A percentile compares a stretch with the other conserved stretches of the same genome.
phyloP scores from a whole-genome alignment of 2,113 vertebrate genomes.

The Penelope pileata region DNA sequence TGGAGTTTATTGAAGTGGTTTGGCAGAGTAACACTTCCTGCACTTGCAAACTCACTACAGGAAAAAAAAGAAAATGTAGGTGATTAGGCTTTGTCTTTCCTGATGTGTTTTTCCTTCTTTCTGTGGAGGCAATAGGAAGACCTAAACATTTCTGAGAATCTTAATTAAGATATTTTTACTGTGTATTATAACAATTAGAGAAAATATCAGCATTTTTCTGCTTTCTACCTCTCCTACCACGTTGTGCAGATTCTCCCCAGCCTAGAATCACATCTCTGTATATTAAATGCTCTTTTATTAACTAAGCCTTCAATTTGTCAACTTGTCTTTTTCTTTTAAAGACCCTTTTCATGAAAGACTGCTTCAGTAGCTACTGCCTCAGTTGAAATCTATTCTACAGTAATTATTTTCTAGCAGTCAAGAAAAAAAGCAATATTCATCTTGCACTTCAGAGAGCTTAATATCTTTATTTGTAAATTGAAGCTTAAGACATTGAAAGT shows the following conservation, averaged over 20 bases:
- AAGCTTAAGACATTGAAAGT: not conserved
- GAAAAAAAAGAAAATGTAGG: not conserved
- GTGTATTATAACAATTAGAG: not conserved
- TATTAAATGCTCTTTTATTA: not conserved
- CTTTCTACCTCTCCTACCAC: not conserved
- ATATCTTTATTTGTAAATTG: not conserved
- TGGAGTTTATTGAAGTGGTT: not conserved
- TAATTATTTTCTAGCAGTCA: not conserved
- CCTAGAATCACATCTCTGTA: not conserved
- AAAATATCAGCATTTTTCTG: not conserved
- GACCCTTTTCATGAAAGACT: not conserved
- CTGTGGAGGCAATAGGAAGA: not conserved
- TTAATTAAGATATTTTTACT: not conserved
- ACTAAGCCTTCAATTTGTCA: not conserved
- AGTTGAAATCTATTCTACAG: not conserved
- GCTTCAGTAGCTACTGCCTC: not conserved
- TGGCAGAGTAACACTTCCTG: not conserved
- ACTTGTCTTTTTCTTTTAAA: not conserved
- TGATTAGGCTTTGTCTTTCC: not conserved
- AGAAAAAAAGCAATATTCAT: slow-evolving; percentile 3
- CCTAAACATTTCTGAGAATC: not conserved
- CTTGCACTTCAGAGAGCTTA: not conserved
- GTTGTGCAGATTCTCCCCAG: not conserved
- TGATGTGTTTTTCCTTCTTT: not conserved
- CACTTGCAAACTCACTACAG: not conserved